phyloP scores from a whole-genome alignment of 2,113 vertebrate genomes.

The Prochilodus magdalenae region DNA sequence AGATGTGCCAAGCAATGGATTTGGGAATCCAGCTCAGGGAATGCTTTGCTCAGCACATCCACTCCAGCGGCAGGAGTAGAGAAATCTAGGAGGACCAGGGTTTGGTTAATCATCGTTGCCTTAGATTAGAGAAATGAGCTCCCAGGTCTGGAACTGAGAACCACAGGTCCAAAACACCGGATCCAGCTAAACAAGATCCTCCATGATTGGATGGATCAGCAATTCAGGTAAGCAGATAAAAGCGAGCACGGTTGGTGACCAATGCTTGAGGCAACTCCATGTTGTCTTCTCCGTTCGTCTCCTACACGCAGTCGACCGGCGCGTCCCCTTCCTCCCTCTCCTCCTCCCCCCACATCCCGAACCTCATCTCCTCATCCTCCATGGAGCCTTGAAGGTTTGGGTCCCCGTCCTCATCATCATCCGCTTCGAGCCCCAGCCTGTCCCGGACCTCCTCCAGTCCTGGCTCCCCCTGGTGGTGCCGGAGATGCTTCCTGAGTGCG shows the following conservation, averaged over 20 bases:
- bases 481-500: conserved; percentile 77
- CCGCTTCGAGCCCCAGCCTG: conserved; percentile 8
- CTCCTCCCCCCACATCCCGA: conserved; percentile 79
- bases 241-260: not conserved
- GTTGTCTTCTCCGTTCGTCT: not conserved
- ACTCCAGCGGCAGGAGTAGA: no score
- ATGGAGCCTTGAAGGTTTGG: conserved; percentile 32
- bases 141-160: not conserved
- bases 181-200: no score
- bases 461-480: conserved; percentile 71
- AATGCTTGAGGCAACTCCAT: not conserved
- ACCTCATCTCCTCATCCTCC: conserved; percentile 70
- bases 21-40: no score
- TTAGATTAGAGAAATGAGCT: not conserved
- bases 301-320: conserved; percentile 76
- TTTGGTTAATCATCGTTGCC: no score
- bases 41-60: not conserved
- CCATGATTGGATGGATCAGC: not conserved
- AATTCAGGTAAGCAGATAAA: not conserved
- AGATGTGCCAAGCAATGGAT: no score
- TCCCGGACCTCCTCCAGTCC: conserved; percentile 46
- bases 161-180: no score
- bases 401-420: conserved; percentile 35
- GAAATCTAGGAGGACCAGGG: no score
- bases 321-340: conserved; percentile 74